Percentiles rank a stretch among this genome's conserved stretches.
phyloP scores from a whole-genome alignment of 2,113 vertebrate species.

The Oreochromis spilurus region DNA sequence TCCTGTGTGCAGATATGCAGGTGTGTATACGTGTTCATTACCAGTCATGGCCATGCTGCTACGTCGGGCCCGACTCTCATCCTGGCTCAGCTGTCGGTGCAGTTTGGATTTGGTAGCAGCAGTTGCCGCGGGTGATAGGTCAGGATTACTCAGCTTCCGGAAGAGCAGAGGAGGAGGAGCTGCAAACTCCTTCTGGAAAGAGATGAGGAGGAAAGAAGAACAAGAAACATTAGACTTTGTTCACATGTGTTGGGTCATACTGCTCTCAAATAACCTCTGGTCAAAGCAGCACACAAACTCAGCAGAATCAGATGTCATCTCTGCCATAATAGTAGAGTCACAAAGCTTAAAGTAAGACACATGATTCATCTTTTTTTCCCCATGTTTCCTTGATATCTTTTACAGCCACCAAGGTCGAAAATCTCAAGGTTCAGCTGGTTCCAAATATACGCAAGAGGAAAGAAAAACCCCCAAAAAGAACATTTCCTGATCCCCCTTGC shows the following conservation, averaged over 20 bases:
- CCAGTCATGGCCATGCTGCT: constrained; percentile 89
- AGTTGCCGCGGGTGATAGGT: constrained; percentile 84
- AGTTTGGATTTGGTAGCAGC: constrained; percentile 79
- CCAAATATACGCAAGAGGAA: neutral
- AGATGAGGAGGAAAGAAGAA: neutral
- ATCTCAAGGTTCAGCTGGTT: neutral
- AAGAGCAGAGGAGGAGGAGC: constrained; percentile 82
- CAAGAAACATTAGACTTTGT: neutral
- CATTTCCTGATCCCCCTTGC: neutral
- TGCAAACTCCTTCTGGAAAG: constrained; percentile 75
- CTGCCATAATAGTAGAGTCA: neutral
- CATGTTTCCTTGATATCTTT: neutral
- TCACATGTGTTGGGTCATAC: neutral
- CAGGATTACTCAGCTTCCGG: constrained; percentile 94
- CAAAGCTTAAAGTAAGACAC: neutral
- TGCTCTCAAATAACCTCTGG: neutral
- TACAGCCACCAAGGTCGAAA: neutral
- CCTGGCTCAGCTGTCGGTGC: constrained; percentile 91
- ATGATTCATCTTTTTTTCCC: fast-evolving
- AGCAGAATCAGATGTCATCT: neutral
- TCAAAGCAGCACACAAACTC: neutral
- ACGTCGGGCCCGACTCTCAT: constrained; percentile 84
- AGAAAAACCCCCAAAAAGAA: neutral
- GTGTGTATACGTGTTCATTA: constrained; percentile 39
- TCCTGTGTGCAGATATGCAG: neutral